Evolutionary conservation across 1,140 invertebrate genomes (phyloP).

Genomic region (Drosophila sproati): DNA sequence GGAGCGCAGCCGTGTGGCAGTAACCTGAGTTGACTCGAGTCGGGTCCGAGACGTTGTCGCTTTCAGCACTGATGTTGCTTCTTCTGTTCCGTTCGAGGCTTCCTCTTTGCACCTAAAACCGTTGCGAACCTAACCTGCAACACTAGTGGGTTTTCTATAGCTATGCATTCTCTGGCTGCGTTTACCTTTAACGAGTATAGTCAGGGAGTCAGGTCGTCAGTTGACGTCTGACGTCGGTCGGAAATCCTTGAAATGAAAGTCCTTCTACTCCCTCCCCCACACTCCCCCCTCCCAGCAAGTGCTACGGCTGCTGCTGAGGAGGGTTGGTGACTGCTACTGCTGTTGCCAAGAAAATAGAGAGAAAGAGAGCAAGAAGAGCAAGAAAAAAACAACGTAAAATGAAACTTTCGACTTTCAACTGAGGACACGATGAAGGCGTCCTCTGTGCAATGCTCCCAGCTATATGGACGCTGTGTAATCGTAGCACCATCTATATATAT

Average conservation of each 20-base stretch:
- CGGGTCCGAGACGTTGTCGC: conserved; percentile 29
- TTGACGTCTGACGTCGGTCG: conserved; percentile 69
- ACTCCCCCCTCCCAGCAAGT: too few species aligned
- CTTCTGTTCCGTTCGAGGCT: conserved; percentile 40
- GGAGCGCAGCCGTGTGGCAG: conserved; percentile 64
- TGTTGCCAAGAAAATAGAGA: background rate
- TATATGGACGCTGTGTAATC: conserved; percentile 68
- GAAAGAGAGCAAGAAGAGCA: conserved; percentile 1
- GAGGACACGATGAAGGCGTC: conserved; percentile 54
- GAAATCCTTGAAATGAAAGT: conserved; percentile 80
- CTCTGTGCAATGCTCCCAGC: conserved; percentile 57
- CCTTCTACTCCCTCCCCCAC: conserved; percentile 41
- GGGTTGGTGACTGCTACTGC: conserved; percentile 38
- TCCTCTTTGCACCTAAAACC: conserved; percentile 26
- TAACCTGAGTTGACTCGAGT: conserved; percentile 62
- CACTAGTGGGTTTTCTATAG: conserved; percentile 73
- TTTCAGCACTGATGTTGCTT: conserved; percentile 72
- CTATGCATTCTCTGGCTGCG: conserved; percentile 26
- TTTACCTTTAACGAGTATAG: conserved; percentile 46
- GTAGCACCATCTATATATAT: conserved; percentile 46
- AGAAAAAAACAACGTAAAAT: conserved; percentile 42
- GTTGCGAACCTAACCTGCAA: conserved; percentile 32
- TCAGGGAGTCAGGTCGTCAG: conserved; percentile 58
- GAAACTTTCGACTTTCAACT: conserved; percentile 66
- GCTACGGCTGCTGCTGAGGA: conserved; percentile 28